Conservation (phyloP, 2,113 vertebrate genomes). For the Alethe castanea region DNA sequence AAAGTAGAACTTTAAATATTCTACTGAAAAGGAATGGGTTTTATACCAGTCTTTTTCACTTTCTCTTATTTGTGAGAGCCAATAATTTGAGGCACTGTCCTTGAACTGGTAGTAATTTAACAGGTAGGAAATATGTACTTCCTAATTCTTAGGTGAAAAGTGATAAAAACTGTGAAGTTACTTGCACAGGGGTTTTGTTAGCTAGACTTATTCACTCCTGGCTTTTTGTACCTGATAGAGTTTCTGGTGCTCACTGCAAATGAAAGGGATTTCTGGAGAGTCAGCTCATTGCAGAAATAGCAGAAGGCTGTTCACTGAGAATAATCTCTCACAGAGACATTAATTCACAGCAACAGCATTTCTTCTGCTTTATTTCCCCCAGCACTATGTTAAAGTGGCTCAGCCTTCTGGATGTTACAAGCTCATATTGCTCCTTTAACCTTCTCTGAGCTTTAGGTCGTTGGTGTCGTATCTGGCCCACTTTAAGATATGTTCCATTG, state of each 20-base stretch:
- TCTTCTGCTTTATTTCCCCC: conserved; percentile 49
- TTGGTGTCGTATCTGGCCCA: background rate
- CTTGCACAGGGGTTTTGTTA: background rate
- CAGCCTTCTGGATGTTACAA: background rate
- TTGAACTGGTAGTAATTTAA: background rate
- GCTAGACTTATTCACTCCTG: background rate
- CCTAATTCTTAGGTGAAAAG: background rate
- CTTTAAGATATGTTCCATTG: background rate
- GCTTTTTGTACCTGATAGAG: background rate
- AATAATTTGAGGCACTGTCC: background rate
- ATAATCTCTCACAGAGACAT: background rate
- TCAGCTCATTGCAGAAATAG: conserved; percentile 39
- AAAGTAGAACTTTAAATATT: background rate
- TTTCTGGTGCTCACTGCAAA: background rate
- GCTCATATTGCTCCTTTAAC: background rate
- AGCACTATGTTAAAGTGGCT: background rate
- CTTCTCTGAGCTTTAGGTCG: background rate
- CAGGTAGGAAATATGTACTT: background rate
- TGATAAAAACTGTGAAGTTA: background rate
- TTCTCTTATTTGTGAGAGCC: background rate
- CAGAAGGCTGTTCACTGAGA: background rate
- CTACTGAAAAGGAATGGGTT: background rate
- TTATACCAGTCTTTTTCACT: background rate
- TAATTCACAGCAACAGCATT: conserved; percentile 35
- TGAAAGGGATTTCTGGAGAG: conserved; percentile 31